phyloP scores from a whole-genome alignment of 2,113 vertebrate species.

The Oncorhynchus tshawytscha region DNA sequence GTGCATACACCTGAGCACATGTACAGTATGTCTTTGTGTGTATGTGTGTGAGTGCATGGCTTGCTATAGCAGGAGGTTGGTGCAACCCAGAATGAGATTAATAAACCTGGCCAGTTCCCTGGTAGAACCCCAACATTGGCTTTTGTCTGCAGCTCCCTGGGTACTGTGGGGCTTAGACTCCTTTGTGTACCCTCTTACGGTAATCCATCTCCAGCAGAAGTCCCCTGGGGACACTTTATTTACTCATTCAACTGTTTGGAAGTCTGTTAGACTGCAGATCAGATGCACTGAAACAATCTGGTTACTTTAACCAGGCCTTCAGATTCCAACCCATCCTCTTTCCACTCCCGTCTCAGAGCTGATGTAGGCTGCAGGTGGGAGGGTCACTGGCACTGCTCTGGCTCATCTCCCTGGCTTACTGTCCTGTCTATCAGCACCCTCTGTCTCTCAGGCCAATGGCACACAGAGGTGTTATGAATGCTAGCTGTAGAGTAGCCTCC shows the following conservation, averaged over 20 bases:
- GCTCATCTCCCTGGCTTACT: conserved; percentile 40
- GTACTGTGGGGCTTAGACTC: conserved; percentile 73
- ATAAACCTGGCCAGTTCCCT: conserved; percentile 65
- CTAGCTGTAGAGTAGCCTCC: neutral
- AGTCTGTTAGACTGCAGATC: conserved; percentile 85
- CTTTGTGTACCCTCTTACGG: conserved; percentile 80
- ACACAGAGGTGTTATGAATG: neutral
- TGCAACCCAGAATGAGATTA: conserved; percentile 64
- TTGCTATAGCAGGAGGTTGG: conserved; percentile 29
- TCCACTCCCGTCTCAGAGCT: conserved; percentile 38
- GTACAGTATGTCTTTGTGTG: conserved; percentile 17
- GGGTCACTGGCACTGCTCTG: conserved; percentile 25
- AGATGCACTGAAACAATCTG: conserved; percentile 85
- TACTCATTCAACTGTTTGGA: conserved; percentile 85
- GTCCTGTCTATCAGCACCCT: conserved; percentile 31
- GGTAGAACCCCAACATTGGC: conserved; percentile 58
- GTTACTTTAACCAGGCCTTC: conserved; percentile 78
- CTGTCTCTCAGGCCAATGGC: neutral
- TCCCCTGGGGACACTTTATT: conserved; percentile 83
- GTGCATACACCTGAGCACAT: neutral
- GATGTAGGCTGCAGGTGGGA: conserved; percentile 60
- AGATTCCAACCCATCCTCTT: conserved; percentile 71
- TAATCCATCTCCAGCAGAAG: conserved; percentile 81
- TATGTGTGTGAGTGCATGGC: conserved; percentile 15
- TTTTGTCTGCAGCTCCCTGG: conserved; percentile 63